phyloP scores from a whole-genome alignment of 2,113 vertebrate species.

The Paraplagusia blochii region DNA sequence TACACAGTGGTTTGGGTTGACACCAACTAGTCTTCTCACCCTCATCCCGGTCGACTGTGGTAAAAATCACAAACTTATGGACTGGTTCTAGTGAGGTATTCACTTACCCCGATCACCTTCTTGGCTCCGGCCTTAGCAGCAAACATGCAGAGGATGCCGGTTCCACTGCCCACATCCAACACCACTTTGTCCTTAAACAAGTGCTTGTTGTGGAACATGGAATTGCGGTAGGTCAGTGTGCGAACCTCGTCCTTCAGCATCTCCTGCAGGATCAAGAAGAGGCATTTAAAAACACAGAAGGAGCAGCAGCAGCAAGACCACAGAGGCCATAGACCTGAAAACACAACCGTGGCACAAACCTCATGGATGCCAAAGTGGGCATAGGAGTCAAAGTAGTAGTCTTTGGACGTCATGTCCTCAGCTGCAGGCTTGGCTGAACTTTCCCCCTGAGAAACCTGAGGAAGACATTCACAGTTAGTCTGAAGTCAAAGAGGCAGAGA shows the following conservation, averaged over 20 bases:
- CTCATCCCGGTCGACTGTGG: no score
- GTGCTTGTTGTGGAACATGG: conserved; percentile 95
- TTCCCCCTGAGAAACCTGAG: conserved; percentile 85
- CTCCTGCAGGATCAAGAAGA: conserved; percentile 69
- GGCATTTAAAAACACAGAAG: background rate
- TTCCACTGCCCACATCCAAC: conserved; percentile 89
- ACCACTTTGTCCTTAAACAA: conserved; percentile 94
- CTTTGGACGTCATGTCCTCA: conserved; percentile 94
- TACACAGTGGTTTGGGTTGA: no score
- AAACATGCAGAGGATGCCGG: conserved; percentile 92
- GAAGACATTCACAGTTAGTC: conserved; percentile 30
- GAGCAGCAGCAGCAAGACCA: background rate
- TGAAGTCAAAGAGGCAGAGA: background rate
- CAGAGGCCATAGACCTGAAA: background rate
- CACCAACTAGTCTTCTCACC: no score
- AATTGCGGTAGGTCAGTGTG: conserved; percentile 90
- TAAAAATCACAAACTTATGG: no score
- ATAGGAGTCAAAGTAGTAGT: conserved; percentile 95
- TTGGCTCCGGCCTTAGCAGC: conserved; percentile 91
- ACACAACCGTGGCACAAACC: conserved; percentile 40
- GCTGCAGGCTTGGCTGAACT: conserved; percentile 85
- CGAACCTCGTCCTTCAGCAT: conserved; percentile 95
- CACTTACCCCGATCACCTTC: conserved; percentile 88
- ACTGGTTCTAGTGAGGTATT: background rate
- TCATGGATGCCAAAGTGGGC: conserved; percentile 94